Evolutionary conservation across 2,113 vertebrate genomes (phyloP).

Genomic region (Gallinago jamesoni): DNA sequence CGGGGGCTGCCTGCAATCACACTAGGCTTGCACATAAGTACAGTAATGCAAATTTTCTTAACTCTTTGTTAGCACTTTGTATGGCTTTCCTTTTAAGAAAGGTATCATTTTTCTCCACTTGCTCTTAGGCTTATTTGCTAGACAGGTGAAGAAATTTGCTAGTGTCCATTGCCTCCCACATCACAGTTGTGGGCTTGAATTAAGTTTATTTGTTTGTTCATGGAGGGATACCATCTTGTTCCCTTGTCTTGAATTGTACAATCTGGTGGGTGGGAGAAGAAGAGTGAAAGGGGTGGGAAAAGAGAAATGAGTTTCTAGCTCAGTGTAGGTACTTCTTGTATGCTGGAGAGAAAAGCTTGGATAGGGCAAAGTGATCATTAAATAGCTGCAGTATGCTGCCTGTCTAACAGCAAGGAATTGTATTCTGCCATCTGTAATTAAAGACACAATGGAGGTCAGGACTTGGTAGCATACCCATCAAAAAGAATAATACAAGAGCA

Average conservation of each 20-base stretch:
- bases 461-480: background rate
- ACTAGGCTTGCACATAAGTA: constrained; percentile 64
- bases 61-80: constrained; percentile 65
- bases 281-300: background rate
- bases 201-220: background rate
- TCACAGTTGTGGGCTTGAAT: background rate
- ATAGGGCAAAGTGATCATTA: background rate
- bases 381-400: background rate
- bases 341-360: background rate
- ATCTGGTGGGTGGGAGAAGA: background rate
- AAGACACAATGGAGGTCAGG: background rate
- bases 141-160: background rate
- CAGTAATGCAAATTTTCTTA: constrained; percentile 79
- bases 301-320: background rate
- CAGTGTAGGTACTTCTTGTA: background rate
- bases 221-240: background rate
- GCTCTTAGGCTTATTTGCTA: background rate
- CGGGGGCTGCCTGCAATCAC: constrained; percentile 24
- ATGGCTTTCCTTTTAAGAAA: background rate
- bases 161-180: background rate
- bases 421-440: background rate
- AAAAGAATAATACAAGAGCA: background rate
- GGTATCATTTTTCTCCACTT: background rate
- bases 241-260: background rate
- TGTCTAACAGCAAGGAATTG: background rate